These are phyloP conservation scores for Mastomys coucha DNA, from an alignment of 2,113 vertebrate genomes.

Conservation along the genomic window DNA sequence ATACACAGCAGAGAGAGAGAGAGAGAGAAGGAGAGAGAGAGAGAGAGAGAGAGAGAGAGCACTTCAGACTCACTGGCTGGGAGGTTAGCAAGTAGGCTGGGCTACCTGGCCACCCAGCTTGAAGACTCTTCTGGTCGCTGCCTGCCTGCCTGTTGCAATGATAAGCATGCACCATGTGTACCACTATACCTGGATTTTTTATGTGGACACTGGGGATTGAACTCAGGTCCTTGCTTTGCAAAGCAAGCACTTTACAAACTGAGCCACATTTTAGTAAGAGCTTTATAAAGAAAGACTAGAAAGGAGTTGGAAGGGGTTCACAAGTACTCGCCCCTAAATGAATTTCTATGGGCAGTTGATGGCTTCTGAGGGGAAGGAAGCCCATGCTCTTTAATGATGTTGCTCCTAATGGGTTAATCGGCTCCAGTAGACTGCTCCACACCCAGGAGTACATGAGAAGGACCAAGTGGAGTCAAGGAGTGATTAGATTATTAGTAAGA, in stretches of 20 bases:
- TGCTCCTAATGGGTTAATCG: neutral
- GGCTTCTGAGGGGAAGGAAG: neutral
- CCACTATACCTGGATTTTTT: too few relatives aligned
- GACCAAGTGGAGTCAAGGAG: neutral
- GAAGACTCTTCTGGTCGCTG: neutral
- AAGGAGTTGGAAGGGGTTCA: neutral
- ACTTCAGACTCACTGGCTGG: neutral
- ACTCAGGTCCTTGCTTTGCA: neutral
- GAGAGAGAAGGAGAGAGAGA: rapidly evolving
- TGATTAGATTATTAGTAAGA: neutral
- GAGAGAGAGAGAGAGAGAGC: neutral
- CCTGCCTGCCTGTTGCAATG: too few relatives aligned
- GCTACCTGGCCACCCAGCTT: neutral
- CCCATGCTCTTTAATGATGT: too few relatives aligned
- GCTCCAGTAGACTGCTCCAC: neutral
- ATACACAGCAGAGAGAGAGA: too few relatives aligned
- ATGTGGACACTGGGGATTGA: neutral
- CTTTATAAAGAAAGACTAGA: rapidly evolving
- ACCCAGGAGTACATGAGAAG: neutral
- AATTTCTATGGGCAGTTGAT: neutral
- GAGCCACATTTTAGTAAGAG: neutral
- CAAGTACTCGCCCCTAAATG: neutral
- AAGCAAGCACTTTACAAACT: neutral
- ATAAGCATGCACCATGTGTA: neutral
- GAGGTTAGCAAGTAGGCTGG: neutral